These are phyloP conservation scores for Conchocele bisecta DNA, from an alignment of 2,888 invertebrate genomes.

Conservation along the genomic window DNA sequence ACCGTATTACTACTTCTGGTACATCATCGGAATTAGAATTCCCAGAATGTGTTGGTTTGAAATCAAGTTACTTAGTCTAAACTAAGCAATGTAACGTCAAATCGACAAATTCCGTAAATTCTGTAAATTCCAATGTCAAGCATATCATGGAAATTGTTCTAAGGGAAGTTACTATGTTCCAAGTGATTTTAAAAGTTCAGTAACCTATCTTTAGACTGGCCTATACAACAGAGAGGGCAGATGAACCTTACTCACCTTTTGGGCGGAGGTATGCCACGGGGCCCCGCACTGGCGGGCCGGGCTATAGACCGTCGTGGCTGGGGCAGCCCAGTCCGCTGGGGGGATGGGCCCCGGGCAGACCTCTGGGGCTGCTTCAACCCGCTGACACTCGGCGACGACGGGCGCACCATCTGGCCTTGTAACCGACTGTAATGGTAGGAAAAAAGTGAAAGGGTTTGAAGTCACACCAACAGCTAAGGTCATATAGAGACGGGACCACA, in stretches of 20 bases:
- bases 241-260: slow-evolving; percentile 74
- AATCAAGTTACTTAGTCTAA: no score
- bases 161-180: no score
- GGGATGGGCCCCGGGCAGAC: slow-evolving; percentile 66
- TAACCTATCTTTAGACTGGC: neutral
- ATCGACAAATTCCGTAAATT: no score
- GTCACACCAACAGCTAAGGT: neutral
- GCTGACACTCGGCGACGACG: slow-evolving; percentile 63
- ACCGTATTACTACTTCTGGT: no score
- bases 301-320: slow-evolving; percentile 72
- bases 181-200: no score
- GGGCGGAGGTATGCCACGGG: slow-evolving; percentile 70
- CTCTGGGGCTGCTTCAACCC: slow-evolving; percentile 62
- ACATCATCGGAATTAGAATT: no score
- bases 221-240: neutral
- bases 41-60: no score
- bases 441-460: neutral
- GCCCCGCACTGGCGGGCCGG: slow-evolving; percentile 51
- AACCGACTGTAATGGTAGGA: neutral
- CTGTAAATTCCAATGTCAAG: no score
- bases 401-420: slow-evolving; percentile 45
- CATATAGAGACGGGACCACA: no score
- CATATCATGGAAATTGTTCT: no score
- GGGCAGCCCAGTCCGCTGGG: slow-evolving; percentile 73
- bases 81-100: no score